Base-by-base conservation (phyloP, 2,113 vertebrate species). In the Neolamprologus falcicula region DNA sequence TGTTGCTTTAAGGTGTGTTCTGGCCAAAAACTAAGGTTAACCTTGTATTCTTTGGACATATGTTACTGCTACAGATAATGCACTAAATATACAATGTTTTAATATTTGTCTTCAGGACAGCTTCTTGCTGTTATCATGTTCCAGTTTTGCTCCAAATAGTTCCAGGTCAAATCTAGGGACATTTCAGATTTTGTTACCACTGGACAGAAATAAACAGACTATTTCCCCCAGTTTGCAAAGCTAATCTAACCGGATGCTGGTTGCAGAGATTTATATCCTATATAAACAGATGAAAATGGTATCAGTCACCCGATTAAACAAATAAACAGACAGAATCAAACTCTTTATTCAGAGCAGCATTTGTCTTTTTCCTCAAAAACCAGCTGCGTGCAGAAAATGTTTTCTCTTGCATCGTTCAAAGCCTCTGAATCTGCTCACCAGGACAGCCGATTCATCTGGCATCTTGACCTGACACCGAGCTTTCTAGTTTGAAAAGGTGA, bases 381-480 rank as follows among this genome's bases (percentile, higher is more conserved):
- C 24, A 78, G 0, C 42, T 31, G 71, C 14, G 1, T 9, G 24
- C 14, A 50, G 14, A 1, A 28, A 76, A 10, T 9, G 13, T 47
- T 76, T 76, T 47, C 24, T 28, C 40, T 28, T 12, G 5, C 13
- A 9, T 47, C 0, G 9, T 28, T 76, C 42, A 76, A 50, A 50
- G 21, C 42, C 24, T 31, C 42, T 50, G 24, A 28, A 78, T 47
- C 71, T 78, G 42, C 71, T 31, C 71, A 19, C 4, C 71, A 19
- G 6, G 14, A 76, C 24, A 3, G 16, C 1, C 1, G 3, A 19
- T 50, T 19, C 24, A 28, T 76, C 40, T 12, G 42, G 24, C 24
- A 50, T 28, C 24, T 50, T 5, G 14, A 3, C 9, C 26, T 50
- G 24, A 31, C 42, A 5, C 24, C 0, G 24, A 28, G 24, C 4